A percentile compares a stretch with the other conserved stretches of the same genome.
These are phyloP conservation scores for Urocitellus parryii DNA, from an alignment of 2,113 vertebrate species.

Conservation along the genomic window DNA sequence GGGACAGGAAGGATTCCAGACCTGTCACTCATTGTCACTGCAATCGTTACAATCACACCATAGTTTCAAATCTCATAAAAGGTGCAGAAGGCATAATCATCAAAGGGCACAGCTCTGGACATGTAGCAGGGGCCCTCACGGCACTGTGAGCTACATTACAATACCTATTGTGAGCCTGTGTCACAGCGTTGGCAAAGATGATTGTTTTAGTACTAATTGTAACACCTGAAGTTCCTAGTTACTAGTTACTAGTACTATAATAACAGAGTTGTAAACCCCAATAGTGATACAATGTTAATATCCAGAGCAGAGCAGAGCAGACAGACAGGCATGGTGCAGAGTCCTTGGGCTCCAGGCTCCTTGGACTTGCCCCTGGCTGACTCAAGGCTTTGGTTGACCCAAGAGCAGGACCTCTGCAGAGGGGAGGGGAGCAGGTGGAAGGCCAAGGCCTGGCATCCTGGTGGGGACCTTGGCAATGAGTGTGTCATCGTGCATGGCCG, in stretches of 20 bases:
- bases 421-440: not conserved
- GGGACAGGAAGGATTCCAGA: not conserved
- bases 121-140: accelerated
- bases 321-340: not conserved
- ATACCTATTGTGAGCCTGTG: not conserved
- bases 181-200: not conserved
- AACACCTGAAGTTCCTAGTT: not conserved
- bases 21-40: too few relatives aligned
- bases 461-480: not conserved
- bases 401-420: not conserved
- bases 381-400: not conserved
- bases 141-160: not conserved
- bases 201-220: not conserved
- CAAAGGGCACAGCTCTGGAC: not conserved
- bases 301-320: not conserved
- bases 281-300: not conserved
- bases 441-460: not conserved
- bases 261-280: not conserved
- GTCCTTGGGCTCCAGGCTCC: not conserved
- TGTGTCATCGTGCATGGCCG: not conserved
- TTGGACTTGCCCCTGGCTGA: not conserved
- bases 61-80: not conserved
- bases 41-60: accelerated
- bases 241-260: too few relatives aligned
- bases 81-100: not conserved